Conservation (phyloP, 1,140 invertebrate species). For the Trigoniulus corallinus region DNA sequence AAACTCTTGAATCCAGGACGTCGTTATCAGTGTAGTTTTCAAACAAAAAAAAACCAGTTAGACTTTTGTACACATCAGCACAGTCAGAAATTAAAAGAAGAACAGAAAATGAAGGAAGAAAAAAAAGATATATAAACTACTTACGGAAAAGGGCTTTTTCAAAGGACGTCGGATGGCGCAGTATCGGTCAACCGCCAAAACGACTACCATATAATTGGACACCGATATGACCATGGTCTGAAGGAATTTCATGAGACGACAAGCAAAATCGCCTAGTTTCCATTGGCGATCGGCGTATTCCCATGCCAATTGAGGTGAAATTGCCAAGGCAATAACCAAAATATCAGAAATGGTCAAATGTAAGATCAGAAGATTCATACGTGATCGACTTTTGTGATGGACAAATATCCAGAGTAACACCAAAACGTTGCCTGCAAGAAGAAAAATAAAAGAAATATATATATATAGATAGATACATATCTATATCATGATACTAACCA, state of each 20-base stretch:
- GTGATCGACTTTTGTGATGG: background rate
- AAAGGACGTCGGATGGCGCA: slow-evolving; percentile 27
- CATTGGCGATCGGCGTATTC: slow-evolving; percentile 24
- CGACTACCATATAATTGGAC: slow-evolving; percentile 28
- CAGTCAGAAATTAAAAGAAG: background rate
- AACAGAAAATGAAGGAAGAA: background rate
- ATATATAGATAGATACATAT: too few relatives aligned
- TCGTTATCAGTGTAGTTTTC: too few relatives aligned
- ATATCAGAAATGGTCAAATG: slow-evolving; percentile 25
- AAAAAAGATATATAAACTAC: slow-evolving; percentile 9
- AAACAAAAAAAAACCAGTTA: too few relatives aligned
- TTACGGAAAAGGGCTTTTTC: slow-evolving; percentile 19
- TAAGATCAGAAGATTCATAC: slow-evolving; percentile 19
- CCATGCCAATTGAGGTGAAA: slow-evolving; percentile 24
- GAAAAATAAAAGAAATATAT: too few relatives aligned
- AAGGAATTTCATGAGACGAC: slow-evolving; percentile 24
- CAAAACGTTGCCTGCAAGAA: slow-evolving; percentile 1
- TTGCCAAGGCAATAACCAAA: slow-evolving; percentile 22
- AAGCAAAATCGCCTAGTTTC: slow-evolving; percentile 23
- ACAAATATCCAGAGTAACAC: background rate
- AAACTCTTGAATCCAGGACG: too few relatives aligned
- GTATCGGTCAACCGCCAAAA: slow-evolving; percentile 28
- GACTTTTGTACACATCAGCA: too few relatives aligned
- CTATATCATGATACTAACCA: too few relatives aligned
- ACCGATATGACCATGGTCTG: slow-evolving; percentile 26